Evolutionary conservation across 2,888 invertebrate species (phyloP), one percentile per base, ranked within the genome.

Genomic region (Mesorhabditis sp.): DNA sequence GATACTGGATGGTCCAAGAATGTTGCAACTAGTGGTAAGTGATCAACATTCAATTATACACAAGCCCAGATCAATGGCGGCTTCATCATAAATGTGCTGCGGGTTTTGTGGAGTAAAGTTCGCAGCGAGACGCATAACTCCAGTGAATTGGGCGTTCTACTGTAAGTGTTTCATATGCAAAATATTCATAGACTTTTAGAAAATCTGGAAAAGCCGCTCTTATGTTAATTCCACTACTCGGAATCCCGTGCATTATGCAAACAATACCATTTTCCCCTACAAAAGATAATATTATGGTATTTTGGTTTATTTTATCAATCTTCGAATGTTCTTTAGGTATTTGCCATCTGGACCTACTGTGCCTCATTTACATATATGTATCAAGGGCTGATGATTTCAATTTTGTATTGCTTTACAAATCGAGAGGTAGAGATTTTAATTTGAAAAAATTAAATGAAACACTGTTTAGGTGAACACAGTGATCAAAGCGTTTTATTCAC

Each of bases 1-100:
- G 94, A 92, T 95, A 76, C 88, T 94, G 43, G 94, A 95, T 87
- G 94, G 92, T 42, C 94, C 94, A 0, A 88, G 95, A 67, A 89
- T 92, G 71, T 89, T 90, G 3, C 90, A 94, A 42, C 91, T 95
- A 78, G 85, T 91, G 88, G 93, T 94, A 88, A 90, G 90, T 87
- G 91, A 13, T 62, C 41, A 62, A 62, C 15, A 62, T 28, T 28
- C 15, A 62, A 62, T 28, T 15, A 62, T n/a, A 7, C 7, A 62
- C n/a, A 28, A 6, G 83, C 86, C 67, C 83, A 88, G 88, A 80
- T 88, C 7, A 88, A 88, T 81, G 75, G 87, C 5, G 75, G 86
- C 69, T 88, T 89, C 80, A 81, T 89, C 62, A 79, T 87, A 68
- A 89, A 89, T 76, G 88, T 88, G 13, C 87, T 89, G 42, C 86